These are phyloP conservation scores for Tetheella fluctuosa DNA, from an alignment of 2,888 invertebrate genomes.

Conservation along the genomic window DNA sequence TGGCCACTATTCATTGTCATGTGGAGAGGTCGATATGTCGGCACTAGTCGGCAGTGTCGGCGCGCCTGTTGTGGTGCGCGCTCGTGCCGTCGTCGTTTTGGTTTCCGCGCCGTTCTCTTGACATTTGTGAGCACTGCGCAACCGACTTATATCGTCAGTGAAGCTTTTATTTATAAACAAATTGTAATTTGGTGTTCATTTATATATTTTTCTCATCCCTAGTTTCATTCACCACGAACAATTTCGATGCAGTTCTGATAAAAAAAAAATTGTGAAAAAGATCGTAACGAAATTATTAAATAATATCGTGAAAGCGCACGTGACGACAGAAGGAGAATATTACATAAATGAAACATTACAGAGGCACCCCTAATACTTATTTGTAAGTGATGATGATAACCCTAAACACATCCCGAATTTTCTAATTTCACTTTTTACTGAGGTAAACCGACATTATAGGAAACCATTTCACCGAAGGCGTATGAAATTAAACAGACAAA, in stretches of 20 bases:
- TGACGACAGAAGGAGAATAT: conserved; percentile 42
- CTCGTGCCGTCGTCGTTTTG: conserved; percentile 38
- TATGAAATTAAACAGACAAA: neutral
- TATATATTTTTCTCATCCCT: conserved; percentile 26
- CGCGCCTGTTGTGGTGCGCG: conserved; percentile 64
- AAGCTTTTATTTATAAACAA: conserved; percentile 72
- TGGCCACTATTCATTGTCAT: conserved; percentile 70
- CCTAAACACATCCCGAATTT: neutral
- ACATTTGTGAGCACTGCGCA: conserved; percentile 45
- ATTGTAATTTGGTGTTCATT: conserved; percentile 43
- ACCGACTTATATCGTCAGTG: conserved; percentile 47
- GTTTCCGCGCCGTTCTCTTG: conserved; percentile 22
- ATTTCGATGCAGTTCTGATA: conserved; percentile 16
- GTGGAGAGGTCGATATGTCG: conserved; percentile 65
- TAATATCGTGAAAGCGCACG: conserved; percentile 53
- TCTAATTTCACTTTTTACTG: neutral
- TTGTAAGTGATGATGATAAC: conserved; percentile 32
- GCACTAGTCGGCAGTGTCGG: conserved; percentile 61
- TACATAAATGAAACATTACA: conserved; percentile 45
- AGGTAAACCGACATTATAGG: neutral
- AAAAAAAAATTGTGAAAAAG: conserved; percentile 39
- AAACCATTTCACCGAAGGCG: too few species aligned
- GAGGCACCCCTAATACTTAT: conserved; percentile 22
- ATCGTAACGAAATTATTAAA: conserved; percentile 38
- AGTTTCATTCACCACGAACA: conserved; percentile 44